Base-by-base conservation (phyloP, 2,888 invertebrate species). In the Coenonympha glycerion region DNA sequence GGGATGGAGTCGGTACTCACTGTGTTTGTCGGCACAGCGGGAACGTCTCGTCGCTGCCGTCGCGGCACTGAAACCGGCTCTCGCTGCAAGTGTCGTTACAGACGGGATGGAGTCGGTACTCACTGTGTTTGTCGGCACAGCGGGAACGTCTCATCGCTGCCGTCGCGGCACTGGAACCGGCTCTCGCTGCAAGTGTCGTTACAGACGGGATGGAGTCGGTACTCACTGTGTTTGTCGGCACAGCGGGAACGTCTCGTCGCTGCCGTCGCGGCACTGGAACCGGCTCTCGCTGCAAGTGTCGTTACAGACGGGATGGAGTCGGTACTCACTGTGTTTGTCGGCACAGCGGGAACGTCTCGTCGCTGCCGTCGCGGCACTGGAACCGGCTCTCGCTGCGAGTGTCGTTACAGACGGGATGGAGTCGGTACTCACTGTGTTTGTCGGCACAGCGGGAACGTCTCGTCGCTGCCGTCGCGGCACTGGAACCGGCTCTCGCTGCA, bases 381-480 rank as follows among this genome's bases (percentile, higher is more conserved):
- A n/a, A n/a, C n/a, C n/a, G n/a, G n/a, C n/a, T 24, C 24, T n/a
- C n/a, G n/a, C n/a, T n/a, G n/a, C n/a, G n/a, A n/a, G n/a, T n/a
- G n/a, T n/a, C n/a, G n/a, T n/a, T n/a, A n/a, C n/a, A 24, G 6
- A 4, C 6, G 8, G 24, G 24, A 3, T 2, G 24, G 24, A 6
- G 3, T 4, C 1, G 9, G 19, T 5, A 64, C 71, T 73, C 54
- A 82, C 83, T 49, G 50, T 2, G 55, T 69, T 0, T 71, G 68
- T 42, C 76, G 64, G 41, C 84, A 85, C 1, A 79, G 66, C 0
- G 78, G 62, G 48, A 72, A 69, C 0, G 79, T 73, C 42, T 85
- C 85, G 33, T 85, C 85, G 39, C 79, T 81, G 0, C 66, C n/a
- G n/a, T 84, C 85, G 0, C 66, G 63, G n/a, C 85, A n/a, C n/a